A percentile compares a stretch with the other conserved stretches of the same genome.
Evolutionary conservation across 1,140 invertebrate genomes (phyloP).

Genomic region (Colletes gigas): DNA sequence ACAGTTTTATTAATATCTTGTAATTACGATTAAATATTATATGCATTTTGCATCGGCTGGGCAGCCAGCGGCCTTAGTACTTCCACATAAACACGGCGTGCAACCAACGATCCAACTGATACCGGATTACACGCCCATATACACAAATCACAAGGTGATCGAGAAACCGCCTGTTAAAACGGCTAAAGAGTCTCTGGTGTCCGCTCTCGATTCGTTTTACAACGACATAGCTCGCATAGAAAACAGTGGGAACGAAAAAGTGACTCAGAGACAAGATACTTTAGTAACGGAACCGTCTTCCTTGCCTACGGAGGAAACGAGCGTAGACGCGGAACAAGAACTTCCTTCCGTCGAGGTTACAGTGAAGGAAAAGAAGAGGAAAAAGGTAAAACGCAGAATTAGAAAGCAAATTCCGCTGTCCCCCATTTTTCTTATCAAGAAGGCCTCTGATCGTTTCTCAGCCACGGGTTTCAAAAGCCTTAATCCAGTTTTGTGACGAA

Average conservation of each 20-base stretch:
- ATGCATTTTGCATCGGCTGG: constrained; percentile 25
- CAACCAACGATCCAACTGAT: constrained; percentile 75
- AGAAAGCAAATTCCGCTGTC: not conserved
- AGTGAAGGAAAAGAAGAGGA: constrained; percentile 48
- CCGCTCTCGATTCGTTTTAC: constrained; percentile 84
- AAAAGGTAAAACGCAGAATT: constrained; percentile 34
- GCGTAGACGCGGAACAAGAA: constrained; percentile 45
- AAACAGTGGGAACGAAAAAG: constrained; percentile 61
- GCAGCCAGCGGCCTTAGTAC: constrained; percentile 69
- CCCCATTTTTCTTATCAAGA: too few relatives aligned
- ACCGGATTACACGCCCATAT: constrained; percentile 76
- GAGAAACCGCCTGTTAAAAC: constrained; percentile 76
- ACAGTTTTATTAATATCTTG: not conserved
- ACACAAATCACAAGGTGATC: constrained; percentile 77
- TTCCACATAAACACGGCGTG: constrained; percentile 73
- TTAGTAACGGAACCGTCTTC: constrained; percentile 1
- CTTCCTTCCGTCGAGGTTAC: not conserved
- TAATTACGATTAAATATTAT: not conserved
- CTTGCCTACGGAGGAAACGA: constrained; percentile 20
- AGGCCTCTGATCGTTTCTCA: too few relatives aligned
- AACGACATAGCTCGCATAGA: constrained; percentile 83
- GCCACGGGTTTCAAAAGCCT: too few relatives aligned
- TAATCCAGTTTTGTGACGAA: too few relatives aligned
- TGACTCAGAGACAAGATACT: constrained; percentile 35
- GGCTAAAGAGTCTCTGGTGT: constrained; percentile 74